Conservation (phyloP, 37 sponge, comb jelly and placozoan species). For the Hexactinellida sp. region DNA sequence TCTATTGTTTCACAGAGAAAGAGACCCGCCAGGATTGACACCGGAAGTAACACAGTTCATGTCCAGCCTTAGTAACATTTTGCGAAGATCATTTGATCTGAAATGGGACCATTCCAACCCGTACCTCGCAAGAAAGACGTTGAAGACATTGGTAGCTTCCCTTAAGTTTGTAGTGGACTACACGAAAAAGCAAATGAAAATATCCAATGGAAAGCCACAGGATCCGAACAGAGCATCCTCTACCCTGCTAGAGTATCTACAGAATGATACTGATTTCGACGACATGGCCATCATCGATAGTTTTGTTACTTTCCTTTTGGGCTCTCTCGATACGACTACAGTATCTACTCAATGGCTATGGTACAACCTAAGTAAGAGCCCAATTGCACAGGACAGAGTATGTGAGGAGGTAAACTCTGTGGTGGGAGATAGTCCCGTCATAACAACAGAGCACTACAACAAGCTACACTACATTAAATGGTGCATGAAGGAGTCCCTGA, state of each 20-base stretch:
- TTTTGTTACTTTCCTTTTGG: neutral
- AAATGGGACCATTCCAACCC: neutral
- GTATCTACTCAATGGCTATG: neutral
- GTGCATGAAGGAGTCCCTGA: constrained; percentile 7
- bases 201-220: neutral
- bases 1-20: neutral
- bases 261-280: neutral
- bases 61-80: too few relatives aligned
- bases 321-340: neutral
- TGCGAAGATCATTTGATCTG: neutral
- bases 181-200: neutral
- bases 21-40: neutral
- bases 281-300: neutral
- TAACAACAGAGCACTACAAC: neutral
- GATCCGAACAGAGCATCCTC: neutral
- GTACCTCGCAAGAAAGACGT: neutral
- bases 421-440: neutral
- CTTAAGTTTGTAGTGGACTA: neutral
- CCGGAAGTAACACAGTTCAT: neutral
- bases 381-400: neutral
- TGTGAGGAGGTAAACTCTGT: neutral
- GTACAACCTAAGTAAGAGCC: neutral
- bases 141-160: neutral
- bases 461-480: neutral
- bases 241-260: neutral